Base-by-base conservation (phyloP, 2,888 invertebrate genomes). In the Rhagium mordax region DNA sequence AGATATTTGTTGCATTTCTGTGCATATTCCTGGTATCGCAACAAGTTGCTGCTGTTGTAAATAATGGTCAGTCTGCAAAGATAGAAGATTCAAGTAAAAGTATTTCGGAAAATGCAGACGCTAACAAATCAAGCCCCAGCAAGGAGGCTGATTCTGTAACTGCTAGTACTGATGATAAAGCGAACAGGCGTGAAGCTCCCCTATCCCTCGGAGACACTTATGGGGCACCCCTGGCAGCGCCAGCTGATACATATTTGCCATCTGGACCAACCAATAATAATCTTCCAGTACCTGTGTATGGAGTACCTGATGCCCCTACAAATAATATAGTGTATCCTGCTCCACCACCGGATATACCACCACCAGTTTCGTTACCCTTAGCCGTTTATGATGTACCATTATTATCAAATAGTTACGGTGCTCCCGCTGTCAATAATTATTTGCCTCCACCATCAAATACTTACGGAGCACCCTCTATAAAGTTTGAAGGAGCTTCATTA, bases 241-340 rank as follows among this genome's bases (percentile, higher is more conserved):
- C 89, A 0, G 90, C 91, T 16, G 83, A 86, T 73, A 80, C 86
- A 0, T 86, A 88, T 73, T 80, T 85, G 29, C 85, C 87, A 48
- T 76, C 87, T 74, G 75, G 78, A 48, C 79, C 82, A 41, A 82
- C 84, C 66, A 88, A 90, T 87, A 82, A 88, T 86, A 90, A 90
- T 71, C 86, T 88, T 13, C 91, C 91, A 1, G 87, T 89, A 1
- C 91, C 91, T 16, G 89, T 92, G 0, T 92, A 92, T 82, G 92
- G 92, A 67, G 90, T 90, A 0, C 92, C 92, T 3, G 89, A 90
- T 74, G 85, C 87, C 57, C 88, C 89, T 7, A 83, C 85, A 3
- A 87, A 86, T 76, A 88, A 87, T 70, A 75, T 88, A 33, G 83
- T 88, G 57, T 89, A 89, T 81, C 88, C 89, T n/a, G 86, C 85